Evolutionary conservation across 2,113 vertebrate species (phyloP), one percentile per base, ranked within the genome.

Genomic region (Geococcyx californianus): DNA sequence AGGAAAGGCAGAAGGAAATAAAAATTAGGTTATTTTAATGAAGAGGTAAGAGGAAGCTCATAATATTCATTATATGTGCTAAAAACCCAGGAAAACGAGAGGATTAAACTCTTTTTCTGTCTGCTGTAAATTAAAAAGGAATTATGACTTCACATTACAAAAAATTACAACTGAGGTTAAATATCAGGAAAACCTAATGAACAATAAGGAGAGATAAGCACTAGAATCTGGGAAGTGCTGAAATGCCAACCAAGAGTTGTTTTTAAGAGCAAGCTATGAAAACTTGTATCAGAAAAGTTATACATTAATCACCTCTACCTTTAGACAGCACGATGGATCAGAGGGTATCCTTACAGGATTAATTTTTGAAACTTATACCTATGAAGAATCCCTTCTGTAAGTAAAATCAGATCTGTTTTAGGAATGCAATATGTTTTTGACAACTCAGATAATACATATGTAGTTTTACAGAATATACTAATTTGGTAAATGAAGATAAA

Each of bases 361-460:
- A 1, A 31, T n/a, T 73, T 73, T 38, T 38, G 55, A 82, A 78
- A 20, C 26, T 23, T 42, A n/a, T 2, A 33, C 6, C 12, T 40
- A 12, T 7, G 20, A 77, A 58, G 21, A 78, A 78, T 83, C 18
- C 5, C 14, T 82, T 68, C 49, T 51, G 10, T 49, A 69, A 36
- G 6, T 44, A 70, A 74, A 44, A 49, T 74, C 45, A 33, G 49
- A 33, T 36, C 45, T 28, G 2, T 19, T 60, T 63, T 42, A 47
- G 55, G 33, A 82, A 69, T 58, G 10, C 23, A 78, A 59, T 3
- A 58, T 11, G 16, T 28, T 73, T 82, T 63, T 47, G 64, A 49
- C 10, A 47, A 42, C 49, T 63, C 18, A 19, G 24, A 8, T 11
- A 85, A 34, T 34, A 15, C 6, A 34, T 0, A 0, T 21, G 6